Evolutionary conservation across 2,888 invertebrate genomes (phyloP), one percentile per base, ranked within the genome.

Genomic region (Hirtodrosophila alboralis): DNA sequence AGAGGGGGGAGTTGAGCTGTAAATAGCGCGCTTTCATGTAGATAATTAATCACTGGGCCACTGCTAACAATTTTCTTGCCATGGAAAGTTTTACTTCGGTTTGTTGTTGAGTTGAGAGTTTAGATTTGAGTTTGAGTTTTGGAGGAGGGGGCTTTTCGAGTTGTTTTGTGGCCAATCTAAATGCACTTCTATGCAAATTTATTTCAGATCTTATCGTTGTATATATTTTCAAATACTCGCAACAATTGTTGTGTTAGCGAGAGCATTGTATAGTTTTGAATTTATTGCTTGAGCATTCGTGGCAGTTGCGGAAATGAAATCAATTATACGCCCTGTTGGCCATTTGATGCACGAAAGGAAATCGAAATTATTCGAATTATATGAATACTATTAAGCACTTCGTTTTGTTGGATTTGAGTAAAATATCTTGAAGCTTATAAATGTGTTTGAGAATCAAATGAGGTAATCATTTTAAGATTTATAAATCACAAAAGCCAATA

Each of bases 11-110:
- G 13, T 21, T 7, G 38, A 28, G 65, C 73, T 74, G 86, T 74
- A 86, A 81, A 86, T 83, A 80, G 84, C 81, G 67, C 69, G 86
- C 86, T 83, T 83, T 83, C 86, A 86, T 83, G 86, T 80, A 84
- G 86, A 86, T 83, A 83, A 83, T 83, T 83, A 86, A 83, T 83
- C 81, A 81, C 77, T 63, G 65, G 63, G 53, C 68, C 68, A 67
- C 68, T 73, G 61, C 74, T 51, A 61, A 67, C 74, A 73, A 66
- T 73, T 70, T 70, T 69, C 69, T 36, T 37, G 52, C 44, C 40
- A 28, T 73, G 44, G 23, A 73, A 67, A 73, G 62, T 70, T 73
- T 41, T 16, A 40, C 31, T 31, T n/a, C n/a, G n/a, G n/a, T n/a
- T n/a, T n/a, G n/a, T n/a, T n/a, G n/a, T n/a, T 27, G 40, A 36